Evolutionary conservation across 2,888 invertebrate species (phyloP).

Genomic region (Pterobdella sp.): DNA sequence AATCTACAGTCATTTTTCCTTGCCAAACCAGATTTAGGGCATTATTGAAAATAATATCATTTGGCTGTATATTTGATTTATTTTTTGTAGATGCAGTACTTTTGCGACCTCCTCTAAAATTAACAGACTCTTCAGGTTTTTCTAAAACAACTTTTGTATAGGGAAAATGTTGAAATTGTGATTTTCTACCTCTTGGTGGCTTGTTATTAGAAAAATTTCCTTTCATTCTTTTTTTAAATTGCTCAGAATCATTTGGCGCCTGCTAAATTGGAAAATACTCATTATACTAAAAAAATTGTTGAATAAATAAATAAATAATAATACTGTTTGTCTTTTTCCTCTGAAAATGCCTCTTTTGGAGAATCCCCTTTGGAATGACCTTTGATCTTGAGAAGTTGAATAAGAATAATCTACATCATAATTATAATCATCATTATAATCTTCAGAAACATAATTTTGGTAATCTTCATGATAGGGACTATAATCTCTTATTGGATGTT

Average conservation of each 20-base stretch:
- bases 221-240: background rate
- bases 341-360: background rate
- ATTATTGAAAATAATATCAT: background rate
- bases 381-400: background rate
- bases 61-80: background rate
- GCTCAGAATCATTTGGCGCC: too few relatives aligned
- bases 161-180: conserved; percentile 2
- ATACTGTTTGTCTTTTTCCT: conserved; percentile 4
- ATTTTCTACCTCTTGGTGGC: background rate
- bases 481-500: background rate
- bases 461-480: conserved; percentile 7
- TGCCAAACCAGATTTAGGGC: background rate
- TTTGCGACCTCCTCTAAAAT: background rate
- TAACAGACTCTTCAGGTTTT: background rate
- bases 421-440: conserved; percentile 16
- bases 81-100: background rate
- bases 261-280: too few relatives aligned
- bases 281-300: too few relatives aligned
- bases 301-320: too few relatives aligned
- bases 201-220: background rate
- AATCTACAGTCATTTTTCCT: background rate
- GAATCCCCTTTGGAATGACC: conserved; percentile 6
- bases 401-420: conserved; percentile 12
- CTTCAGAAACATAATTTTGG: conserved; percentile 15
- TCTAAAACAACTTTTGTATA: background rate